A percentile compares a stretch with the other conserved stretches of the same genome.
phyloP scores from a whole-genome alignment of 1,140 invertebrate species.

The Bombus cullumanus region DNA sequence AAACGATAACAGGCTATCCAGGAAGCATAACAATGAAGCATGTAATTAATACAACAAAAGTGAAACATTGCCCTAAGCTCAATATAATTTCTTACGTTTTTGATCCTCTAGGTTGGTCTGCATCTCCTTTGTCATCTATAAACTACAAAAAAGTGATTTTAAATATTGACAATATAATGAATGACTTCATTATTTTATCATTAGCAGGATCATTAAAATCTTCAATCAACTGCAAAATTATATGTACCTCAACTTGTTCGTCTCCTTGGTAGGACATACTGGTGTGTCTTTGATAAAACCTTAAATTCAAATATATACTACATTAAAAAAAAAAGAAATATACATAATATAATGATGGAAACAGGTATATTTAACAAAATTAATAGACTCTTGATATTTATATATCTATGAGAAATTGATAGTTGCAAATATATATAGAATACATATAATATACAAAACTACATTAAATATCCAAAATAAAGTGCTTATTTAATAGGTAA shows the following conservation, averaged over 20 bases:
- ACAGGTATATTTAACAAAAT: neutral
- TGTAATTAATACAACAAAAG: constrained; percentile 63
- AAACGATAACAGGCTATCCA: constrained; percentile 76
- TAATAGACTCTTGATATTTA: neutral
- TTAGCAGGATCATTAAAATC: neutral
- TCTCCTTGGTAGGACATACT: constrained; percentile 73
- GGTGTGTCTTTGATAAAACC: constrained; percentile 74
- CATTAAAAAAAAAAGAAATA: neutral
- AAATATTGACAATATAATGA: neutral
- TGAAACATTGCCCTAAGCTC: constrained; percentile 17
- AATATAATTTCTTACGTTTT: constrained; percentile 67
- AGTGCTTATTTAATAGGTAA: neutral
- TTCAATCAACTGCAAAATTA: neutral
- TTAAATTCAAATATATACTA: constrained; percentile 46
- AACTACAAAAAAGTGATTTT: constrained; percentile 47
- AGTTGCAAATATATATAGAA: neutral
- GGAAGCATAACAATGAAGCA: constrained; percentile 68
- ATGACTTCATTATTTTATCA: no score
- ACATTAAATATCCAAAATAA: neutral
- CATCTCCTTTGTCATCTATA: constrained; percentile 57
- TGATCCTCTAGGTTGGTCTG: constrained; percentile 62
- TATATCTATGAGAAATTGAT: neutral
- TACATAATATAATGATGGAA: neutral
- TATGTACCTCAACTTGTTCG: constrained; percentile 76
- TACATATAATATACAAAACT: neutral